Evolutionary conservation across 2,888 invertebrate species (phyloP), one percentile per base, ranked within the genome.

Genomic region (Malthinus seriepunctatus): DNA sequence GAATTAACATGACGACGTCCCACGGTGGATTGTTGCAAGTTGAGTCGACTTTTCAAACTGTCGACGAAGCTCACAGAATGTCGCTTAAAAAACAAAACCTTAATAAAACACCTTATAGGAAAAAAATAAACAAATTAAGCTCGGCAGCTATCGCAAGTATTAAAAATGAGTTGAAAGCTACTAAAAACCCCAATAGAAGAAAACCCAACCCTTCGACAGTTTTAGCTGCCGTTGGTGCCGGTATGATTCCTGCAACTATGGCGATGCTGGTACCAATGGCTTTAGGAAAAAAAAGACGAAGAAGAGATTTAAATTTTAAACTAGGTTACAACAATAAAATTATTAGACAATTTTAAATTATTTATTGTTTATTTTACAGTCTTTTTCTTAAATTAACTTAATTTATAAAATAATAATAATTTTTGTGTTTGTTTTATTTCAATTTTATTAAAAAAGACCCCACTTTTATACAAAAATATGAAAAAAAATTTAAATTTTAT

Each of bases 251-350:
- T 5, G 90, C 90, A 0, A 89, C 90, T 0, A 88, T 90, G 86
- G 90, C 90, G 0, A 88, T 90, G 87, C 82, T 91, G 65, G 86
- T 90, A 34, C 91, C 91, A 0, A 86, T 90, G 84, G 87, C 89
- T 75, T 79, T 90, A 58, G 88, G 87, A n/a, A 78, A 83, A 42
- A 42, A 7, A 23, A 78, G 77, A 51, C 66, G 70, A 52, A 67
- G 69, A 49, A 51, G 67, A 33, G 60, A 56, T n/a, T 11, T 11
- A 32, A 5, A 46, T 10, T 32, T 32, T 31, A 7, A 44, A 23
- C 10, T 44, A 23, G 23, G 23, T 31, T 44, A 32, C 46, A 31
- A 46, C n/a, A 46, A 32, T 33, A 12, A 6, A 8, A 31, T 11
- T 9, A 32, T 15, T 32, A 11, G 12, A 31, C 8, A 31, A 10